Conservation (phyloP, 2,113 vertebrate genomes). For the Sus scrofa region DNA sequence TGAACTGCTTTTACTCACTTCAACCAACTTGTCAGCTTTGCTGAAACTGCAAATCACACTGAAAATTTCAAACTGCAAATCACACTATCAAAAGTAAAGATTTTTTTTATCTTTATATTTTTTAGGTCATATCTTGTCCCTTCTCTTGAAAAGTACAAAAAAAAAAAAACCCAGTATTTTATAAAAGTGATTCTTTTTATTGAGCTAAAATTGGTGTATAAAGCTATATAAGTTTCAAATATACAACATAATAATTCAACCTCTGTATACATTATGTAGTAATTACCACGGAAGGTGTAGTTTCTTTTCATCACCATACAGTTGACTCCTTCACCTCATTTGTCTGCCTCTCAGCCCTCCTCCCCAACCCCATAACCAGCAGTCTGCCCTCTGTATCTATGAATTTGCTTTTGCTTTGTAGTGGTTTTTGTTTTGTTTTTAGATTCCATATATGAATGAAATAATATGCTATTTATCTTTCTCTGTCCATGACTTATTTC, state of each 20-base stretch:
- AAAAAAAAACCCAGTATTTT: constrained; percentile 9
- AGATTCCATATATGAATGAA: background rate
- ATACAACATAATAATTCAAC: background rate
- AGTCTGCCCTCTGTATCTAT: background rate
- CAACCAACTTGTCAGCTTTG: constrained; percentile 31
- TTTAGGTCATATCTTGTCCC: background rate
- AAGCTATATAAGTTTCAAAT: background rate
- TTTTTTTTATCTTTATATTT: background rate
- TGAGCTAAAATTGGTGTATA: background rate
- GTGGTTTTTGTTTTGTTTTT: background rate
- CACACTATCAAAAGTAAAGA: constrained; percentile 20
- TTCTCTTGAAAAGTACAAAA: background rate
- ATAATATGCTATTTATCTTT: background rate
- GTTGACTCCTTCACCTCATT: background rate
- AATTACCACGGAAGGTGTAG: background rate
- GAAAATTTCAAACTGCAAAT: constrained; percentile 50
- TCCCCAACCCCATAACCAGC: background rate
- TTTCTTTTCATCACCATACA: background rate
- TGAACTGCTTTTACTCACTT: background rate
- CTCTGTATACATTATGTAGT: background rate
- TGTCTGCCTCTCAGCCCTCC: background rate
- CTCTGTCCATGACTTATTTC: background rate
- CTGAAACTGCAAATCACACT: constrained; percentile 26
- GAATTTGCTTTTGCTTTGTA: background rate
- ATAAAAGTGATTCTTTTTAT: background rate